Evolutionary conservation across 2,113 vertebrate genomes (phyloP), one percentile per base, ranked within the genome.

Genomic region (Misgurnus anguillicaudatus): DNA sequence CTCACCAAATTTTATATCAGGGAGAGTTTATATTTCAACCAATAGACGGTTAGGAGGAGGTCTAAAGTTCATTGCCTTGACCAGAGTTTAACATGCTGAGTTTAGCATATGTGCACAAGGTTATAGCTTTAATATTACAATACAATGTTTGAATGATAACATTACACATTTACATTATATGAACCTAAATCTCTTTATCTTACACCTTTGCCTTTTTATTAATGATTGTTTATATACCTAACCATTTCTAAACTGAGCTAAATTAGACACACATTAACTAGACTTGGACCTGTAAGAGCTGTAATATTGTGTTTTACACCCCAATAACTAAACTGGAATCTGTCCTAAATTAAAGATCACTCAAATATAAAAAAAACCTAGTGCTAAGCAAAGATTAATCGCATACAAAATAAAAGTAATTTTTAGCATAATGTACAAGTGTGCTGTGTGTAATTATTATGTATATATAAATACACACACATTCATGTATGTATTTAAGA

Each of bases 21-120:
- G n/a, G 71, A 39, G 58, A 31, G 72, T 62, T 62, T n/a, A 8
- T 31, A 21, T 47, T 61, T 75, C 9, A 62, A 47, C 72, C 72
- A 62, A 75, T 47, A 62, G 14, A 31, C 13, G 11, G 21, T 62
- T 14, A 45, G 39, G 68, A 71, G 51, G 72, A 24, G 19, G 19
- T 73, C 38, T 45, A 2, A 31, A 17, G 57, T 17, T 36, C 41
- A 36, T 11, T 62, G 9, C 39, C 5, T 36, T 74, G 21, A 61
- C 41, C 8, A n/a, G 9, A 62, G 69, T 53, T 71, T 17, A 70
- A 51, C 2, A 5, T 24, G 19, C 7, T 36, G 8, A 51, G 3
- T 42, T 39, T 55, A 55, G 31, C 13, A 16, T 6, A 68, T 7
- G 17, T n/a, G 65, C 13, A 6, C n/a, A 21, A 31, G 24, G 47